Evolutionary conservation across 2,797 vertebrate genomes (phyloP).

Genomic region (Dicrostonyx torquatus): DNA sequence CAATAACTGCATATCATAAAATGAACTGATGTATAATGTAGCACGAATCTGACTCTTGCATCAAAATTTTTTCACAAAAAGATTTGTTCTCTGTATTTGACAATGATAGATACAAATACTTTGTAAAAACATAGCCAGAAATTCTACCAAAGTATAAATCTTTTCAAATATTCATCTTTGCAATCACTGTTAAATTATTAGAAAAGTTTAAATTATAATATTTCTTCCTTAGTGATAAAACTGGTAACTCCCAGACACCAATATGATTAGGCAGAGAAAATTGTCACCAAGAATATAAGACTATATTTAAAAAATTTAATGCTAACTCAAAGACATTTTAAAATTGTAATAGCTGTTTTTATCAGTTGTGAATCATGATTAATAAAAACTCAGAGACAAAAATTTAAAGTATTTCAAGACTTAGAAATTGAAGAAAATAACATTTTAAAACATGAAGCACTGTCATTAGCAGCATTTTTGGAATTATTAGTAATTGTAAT

Average conservation of each 20-base stretch:
- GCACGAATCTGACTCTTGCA: not conserved
- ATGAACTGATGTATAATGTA: not conserved
- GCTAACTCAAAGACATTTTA: not conserved
- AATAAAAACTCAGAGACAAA: too few relatives aligned
- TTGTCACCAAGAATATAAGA: not conserved
- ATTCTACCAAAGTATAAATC: slow-evolving; percentile 5
- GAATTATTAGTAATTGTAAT: not conserved
- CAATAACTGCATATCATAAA: not conserved
- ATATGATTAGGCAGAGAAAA: slow-evolving; percentile 14
- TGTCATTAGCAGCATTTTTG: not conserved
- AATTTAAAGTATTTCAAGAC: not conserved
- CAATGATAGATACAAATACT: not conserved
- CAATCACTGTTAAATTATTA: not conserved
- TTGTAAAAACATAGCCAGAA: not conserved
- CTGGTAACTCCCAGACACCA: not conserved
- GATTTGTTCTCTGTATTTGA: not conserved
- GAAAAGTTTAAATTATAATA: not conserved
- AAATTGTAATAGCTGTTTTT: slow-evolving; percentile 12
- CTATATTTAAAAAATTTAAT: slow-evolving; percentile 19
- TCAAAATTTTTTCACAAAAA: not conserved
- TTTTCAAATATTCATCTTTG: not conserved
- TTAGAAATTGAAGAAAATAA: not conserved
- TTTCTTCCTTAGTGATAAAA: not conserved
- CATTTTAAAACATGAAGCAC: not conserved
- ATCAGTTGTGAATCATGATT: not conserved